Conservation (phyloP, 2,797 vertebrate species). For the Lutra lutra region DNA sequence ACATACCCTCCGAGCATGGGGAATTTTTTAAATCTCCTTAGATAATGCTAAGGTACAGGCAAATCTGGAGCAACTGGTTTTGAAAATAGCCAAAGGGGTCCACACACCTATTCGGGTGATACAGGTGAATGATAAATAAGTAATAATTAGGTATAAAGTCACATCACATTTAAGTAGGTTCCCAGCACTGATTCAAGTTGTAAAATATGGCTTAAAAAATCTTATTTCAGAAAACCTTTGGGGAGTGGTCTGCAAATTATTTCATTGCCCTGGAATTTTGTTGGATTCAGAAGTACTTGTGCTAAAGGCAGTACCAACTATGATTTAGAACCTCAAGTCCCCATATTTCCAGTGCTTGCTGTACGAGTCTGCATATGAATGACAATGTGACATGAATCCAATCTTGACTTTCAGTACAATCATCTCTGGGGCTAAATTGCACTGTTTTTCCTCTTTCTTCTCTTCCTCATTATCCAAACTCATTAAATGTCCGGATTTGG, state of each 20-base stretch:
- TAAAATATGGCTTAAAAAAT: not conserved
- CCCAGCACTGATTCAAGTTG: not conserved
- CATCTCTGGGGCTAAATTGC: not conserved
- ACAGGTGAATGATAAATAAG: not conserved
- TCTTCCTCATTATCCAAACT: not conserved
- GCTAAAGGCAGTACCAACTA: not conserved
- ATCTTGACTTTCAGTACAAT: not conserved
- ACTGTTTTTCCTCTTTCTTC: not conserved
- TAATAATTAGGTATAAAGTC: not conserved
- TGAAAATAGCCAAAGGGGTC: not conserved
- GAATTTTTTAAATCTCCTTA: not conserved
- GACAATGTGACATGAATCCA: not conserved
- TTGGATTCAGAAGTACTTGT: not conserved
- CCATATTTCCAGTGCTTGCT: not conserved
- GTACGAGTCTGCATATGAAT: not conserved
- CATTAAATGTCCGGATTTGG: not conserved
- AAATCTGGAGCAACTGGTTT: conserved; percentile 33
- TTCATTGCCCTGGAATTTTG: not conserved
- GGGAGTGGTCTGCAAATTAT: not conserved
- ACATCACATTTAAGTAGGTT: not conserved
- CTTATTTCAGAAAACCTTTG: not conserved
- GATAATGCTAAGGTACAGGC: not conserved
- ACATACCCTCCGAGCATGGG: not conserved
- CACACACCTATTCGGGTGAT: not conserved
- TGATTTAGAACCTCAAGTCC: not conserved